Base-by-base conservation (phyloP, 2,888 invertebrate genomes). In the Monochamus alternatus region DNA sequence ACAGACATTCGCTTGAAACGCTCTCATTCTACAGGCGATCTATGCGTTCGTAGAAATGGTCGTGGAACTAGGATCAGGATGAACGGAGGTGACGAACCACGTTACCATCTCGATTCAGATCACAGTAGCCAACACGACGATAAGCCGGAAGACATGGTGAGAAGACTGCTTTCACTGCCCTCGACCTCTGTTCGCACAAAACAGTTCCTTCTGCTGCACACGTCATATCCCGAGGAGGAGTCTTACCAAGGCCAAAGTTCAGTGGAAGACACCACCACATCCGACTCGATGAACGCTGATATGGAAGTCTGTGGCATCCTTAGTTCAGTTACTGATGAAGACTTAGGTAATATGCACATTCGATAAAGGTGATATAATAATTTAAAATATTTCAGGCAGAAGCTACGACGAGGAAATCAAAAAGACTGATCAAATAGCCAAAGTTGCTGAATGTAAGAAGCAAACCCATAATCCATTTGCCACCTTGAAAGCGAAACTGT, bases 111-210 rank as follows among this genome's bases (percentile, higher is more conserved):
- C 67, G 91, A 91, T 83, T 90, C 90, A 0, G 91, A 91, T 78
- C 91, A 91, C 76, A 90, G 89, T 74, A 90, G 89, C 77, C 89
- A 90, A 73, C 91, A 91, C 81, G 90, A 90, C 73, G 91, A 90
- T 59, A 89, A 89, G 81, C 90, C 90, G 1, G 91, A 91, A 83
- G 90, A 90, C 79, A 82, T 89, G 43, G 89, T 81, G 8, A 83
- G 87, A 74, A 87, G 88, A 79, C 87, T 89, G 69, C 81, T 90
- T 71, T 87, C 88, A 44, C 82, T 89, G 76, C 89, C 89, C 38
- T 87, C 88, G n/a, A 86, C 86, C 43, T 86, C 86, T 10, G 81
- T 86, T 60, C 83, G 86, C 71, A 87, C 86, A 32, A 88, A 86
- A 80, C 88, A 88, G 63, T 87, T 87, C 75, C 78, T 88, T 44